Evolutionary conservation across 2,888 invertebrate species (phyloP).

Genomic region (Caenorhabditis macrosperma): DNA sequence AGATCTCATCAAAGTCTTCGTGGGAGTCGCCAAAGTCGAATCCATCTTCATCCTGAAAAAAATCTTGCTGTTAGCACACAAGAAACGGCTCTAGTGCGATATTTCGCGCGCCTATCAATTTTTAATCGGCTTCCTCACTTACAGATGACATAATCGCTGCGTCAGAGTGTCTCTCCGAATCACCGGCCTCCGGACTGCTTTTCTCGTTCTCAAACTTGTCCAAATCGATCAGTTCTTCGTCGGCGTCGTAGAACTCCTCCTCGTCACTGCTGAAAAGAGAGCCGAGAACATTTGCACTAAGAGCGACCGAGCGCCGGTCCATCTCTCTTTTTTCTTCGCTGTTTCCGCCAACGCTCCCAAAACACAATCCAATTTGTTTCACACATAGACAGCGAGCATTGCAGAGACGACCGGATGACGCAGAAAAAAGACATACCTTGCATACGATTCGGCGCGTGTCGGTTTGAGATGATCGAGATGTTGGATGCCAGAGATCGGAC

Average conservation of each 20-base stretch:
- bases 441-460: slow-evolving; percentile 51
- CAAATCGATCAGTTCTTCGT: slow-evolving; percentile 71
- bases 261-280: slow-evolving; percentile 82
- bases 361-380: slow-evolving; percentile 45
- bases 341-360: slow-evolving; percentile 1
- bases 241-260: slow-evolving; percentile 81
- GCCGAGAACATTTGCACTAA: slow-evolving; percentile 32
- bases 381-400: neutral
- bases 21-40: slow-evolving; percentile 82
- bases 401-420: too few species aligned
- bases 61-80: too few species aligned
- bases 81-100: too few species aligned
- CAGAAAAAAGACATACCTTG: slow-evolving; percentile 39
- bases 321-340: neutral
- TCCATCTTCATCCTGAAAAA: slow-evolving; percentile 55
- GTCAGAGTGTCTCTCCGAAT: slow-evolving; percentile 21
- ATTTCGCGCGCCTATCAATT: too few species aligned
- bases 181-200: slow-evolving; percentile 32
- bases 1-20: slow-evolving; percentile 79
- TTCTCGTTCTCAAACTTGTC: slow-evolving; percentile 58
- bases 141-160: slow-evolving; percentile 45
- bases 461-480: slow-evolving; percentile 57
- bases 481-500: slow-evolving; percentile 44
- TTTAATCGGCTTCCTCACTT: neutral
- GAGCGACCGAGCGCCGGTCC: neutral